These are phyloP conservation scores for Schrankia costaestrigalis DNA, from an alignment of 2,888 invertebrate genomes.

Conservation along the genomic window DNA sequence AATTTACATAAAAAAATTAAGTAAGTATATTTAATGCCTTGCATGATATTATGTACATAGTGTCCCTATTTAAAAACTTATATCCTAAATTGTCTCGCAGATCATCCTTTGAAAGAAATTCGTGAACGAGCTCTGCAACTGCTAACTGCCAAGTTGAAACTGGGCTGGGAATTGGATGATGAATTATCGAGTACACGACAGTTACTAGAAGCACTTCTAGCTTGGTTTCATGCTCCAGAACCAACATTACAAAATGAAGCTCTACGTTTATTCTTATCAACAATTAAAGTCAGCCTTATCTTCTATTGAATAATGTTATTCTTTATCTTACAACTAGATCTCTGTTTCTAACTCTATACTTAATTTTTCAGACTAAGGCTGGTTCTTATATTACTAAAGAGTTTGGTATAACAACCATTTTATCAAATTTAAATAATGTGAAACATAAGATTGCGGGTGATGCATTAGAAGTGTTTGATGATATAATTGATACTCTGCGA, in stretches of 20 bases:
- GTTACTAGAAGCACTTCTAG: constrained; percentile 79
- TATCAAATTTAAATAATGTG: constrained; percentile 61
- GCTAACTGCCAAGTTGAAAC: constrained; percentile 81
- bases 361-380: constrained; percentile 69
- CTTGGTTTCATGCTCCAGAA: constrained; percentile 82
- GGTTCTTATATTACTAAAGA: constrained; percentile 75
- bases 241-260: constrained; percentile 79
- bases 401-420: constrained; percentile 62
- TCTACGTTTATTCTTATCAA: constrained; percentile 76
- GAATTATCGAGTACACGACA: constrained; percentile 81
- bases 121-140: constrained; percentile 77
- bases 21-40: constrained; percentile 33
- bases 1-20: constrained; percentile 58
- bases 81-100: constrained; percentile 49
- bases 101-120: constrained; percentile 80
- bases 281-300: constrained; percentile 83
- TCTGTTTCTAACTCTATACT: too few relatives aligned
- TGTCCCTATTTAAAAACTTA: not conserved
- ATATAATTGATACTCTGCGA: constrained; percentile 64
- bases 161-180: constrained; percentile 82
- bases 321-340: too few relatives aligned
- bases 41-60: not conserved
- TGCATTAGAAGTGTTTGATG: constrained; percentile 60
- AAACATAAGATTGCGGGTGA: constrained; percentile 60
- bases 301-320: too few relatives aligned